phyloP scores from a whole-genome alignment of 1,140 invertebrate genomes.

The Ooceraea biroi region DNA sequence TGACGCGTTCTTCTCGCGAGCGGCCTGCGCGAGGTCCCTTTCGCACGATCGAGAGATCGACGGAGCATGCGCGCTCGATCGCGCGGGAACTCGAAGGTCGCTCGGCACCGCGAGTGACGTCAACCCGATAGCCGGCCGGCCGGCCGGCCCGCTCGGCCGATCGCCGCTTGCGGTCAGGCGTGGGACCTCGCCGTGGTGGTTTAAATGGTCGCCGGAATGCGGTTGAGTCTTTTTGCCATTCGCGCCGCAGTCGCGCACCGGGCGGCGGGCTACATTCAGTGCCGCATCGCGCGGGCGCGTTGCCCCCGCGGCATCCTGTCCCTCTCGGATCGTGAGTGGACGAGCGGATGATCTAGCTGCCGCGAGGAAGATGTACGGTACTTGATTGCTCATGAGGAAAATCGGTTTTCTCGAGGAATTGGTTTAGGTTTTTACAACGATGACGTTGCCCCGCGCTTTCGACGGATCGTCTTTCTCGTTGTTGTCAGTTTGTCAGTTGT shows the following conservation, averaged over 20 bases:
- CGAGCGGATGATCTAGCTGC: neutral
- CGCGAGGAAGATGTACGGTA: neutral
- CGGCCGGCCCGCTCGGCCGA: conserved; percentile 46
- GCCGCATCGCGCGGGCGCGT: conserved; percentile 55
- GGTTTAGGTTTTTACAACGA: no score
- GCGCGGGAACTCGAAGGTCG: conserved; percentile 82
- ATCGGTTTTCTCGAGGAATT: no score
- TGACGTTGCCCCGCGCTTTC: no score
- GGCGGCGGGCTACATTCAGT: conserved; percentile 58
- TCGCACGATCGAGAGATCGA: conserved; percentile 57
- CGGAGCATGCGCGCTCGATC: conserved; percentile 76
- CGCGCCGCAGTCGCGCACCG: conserved; percentile 72
- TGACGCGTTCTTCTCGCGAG: conserved; percentile 1
- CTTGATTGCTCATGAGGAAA: no score
- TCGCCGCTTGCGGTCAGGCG: conserved; percentile 77
- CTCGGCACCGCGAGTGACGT: conserved; percentile 70
- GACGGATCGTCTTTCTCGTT: no score
- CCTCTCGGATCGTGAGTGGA: no score
- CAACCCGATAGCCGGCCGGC: conserved; percentile 71
- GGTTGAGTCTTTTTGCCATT: conserved; percentile 82
- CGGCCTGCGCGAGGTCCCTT: neutral
- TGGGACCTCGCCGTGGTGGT: conserved; percentile 78
- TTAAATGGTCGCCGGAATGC: conserved; percentile 82
- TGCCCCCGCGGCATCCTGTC: conserved; percentile 63
- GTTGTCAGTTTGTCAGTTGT: no score